phyloP scores from a whole-genome alignment of 2,888 invertebrate species.

The Dysmachus trigonus region DNA sequence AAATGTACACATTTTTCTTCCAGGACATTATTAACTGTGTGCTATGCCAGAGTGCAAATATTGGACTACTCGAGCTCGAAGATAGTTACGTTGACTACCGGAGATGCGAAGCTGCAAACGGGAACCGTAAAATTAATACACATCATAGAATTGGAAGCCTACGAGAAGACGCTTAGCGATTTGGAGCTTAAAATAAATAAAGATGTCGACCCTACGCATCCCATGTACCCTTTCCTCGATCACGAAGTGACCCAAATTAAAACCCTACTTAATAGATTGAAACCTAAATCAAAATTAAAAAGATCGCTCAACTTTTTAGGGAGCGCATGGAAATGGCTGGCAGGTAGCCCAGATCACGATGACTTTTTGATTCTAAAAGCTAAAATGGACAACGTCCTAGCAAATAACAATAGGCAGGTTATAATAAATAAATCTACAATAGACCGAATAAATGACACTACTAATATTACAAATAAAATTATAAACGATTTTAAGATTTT shows the following conservation, averaged over 20 bases:
- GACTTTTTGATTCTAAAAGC: conserved; percentile 14
- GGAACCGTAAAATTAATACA: not conserved
- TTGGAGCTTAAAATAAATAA: conserved; percentile 7
- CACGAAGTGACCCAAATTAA: not conserved
- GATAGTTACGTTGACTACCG: not conserved
- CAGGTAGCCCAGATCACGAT: conserved; percentile 1
- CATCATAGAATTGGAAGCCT: not conserved
- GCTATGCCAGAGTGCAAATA: too few relatives aligned
- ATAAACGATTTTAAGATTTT: not conserved
- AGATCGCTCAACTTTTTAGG: not conserved
- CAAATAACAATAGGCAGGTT: conserved; percentile 22
- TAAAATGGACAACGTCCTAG: conserved; percentile 5
- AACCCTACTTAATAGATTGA: not conserved
- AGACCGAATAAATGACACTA: not conserved
- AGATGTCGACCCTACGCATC: conserved; percentile 5
- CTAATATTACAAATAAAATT: conserved; percentile 9
- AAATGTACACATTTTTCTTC: not conserved
- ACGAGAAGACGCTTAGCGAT: not conserved
- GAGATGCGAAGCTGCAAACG: not conserved
- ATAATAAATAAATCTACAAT: not conserved
- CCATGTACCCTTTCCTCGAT: not conserved
- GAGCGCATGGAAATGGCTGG: conserved; percentile 22
- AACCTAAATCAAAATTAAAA: not conserved
- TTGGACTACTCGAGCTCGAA: too few relatives aligned
- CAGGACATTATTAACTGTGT: not conserved